Evolutionary conservation across 1,140 invertebrate genomes (phyloP).

Genomic region (Anastrepha ludens): DNA sequence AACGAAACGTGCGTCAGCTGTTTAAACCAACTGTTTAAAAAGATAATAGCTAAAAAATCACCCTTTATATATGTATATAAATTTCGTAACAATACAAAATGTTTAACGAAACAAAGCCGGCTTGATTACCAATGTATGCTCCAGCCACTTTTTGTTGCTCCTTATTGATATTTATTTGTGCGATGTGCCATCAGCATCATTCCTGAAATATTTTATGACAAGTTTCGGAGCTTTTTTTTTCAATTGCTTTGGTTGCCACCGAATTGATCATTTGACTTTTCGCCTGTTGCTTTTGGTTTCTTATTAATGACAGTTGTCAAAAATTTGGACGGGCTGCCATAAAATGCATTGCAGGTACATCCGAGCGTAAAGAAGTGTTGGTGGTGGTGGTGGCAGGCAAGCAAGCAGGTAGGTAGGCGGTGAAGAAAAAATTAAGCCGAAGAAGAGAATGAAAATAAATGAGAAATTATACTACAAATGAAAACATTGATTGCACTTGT

Average conservation of each 20-base stretch:
- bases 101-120: too few relatives aligned
- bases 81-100: too few relatives aligned
- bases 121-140: too few relatives aligned
- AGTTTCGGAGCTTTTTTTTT: neutral
- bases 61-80: too few relatives aligned
- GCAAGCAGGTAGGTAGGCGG: too few relatives aligned
- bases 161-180: neutral
- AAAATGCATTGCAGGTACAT: neutral
- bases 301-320: neutral
- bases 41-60: too few relatives aligned
- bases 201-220: neutral
- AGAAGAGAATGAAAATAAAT: neutral
- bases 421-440: neutral
- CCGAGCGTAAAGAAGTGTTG: neutral
- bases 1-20: too few relatives aligned
- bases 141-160: neutral
- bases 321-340: neutral
- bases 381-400: neutral
- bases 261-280: neutral
- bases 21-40: too few relatives aligned
- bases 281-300: neutral
- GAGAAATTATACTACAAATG: neutral
- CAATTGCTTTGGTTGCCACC: neutral
- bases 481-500: constrained; percentile 2
- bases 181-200: neutral